phyloP scores from a whole-genome alignment of 2,888 invertebrate genomes.

The Chrysolina oricalcia region DNA sequence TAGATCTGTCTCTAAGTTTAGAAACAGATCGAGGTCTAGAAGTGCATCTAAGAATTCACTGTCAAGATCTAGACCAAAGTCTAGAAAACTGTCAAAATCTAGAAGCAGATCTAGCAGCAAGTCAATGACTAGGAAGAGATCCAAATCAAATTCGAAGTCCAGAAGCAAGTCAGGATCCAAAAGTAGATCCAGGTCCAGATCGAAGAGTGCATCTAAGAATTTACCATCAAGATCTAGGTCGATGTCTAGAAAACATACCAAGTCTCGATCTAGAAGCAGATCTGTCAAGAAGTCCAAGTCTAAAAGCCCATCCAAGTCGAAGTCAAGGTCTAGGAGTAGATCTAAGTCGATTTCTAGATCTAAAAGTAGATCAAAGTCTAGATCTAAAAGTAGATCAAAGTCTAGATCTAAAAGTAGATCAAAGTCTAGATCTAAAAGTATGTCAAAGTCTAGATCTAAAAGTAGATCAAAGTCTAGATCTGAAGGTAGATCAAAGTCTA shows the following conservation, averaged over 20 bases:
- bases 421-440: slow-evolving; percentile 54
- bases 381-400: slow-evolving; percentile 55
- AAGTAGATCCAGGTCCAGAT: neutral
- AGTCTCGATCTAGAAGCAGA: slow-evolving; percentile 47
- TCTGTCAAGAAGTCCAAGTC: slow-evolving; percentile 49
- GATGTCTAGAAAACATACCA: slow-evolving; percentile 55
- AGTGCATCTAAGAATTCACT: slow-evolving; percentile 65
- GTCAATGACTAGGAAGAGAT: slow-evolving; percentile 63
- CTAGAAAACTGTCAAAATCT: slow-evolving; percentile 64
- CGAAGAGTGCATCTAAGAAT: slow-evolving; percentile 41
- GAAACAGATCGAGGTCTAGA: slow-evolving; percentile 63
- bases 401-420: slow-evolving; percentile 56
- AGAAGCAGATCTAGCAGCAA: slow-evolving; percentile 54
- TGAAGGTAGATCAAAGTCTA: slow-evolving; percentile 55
- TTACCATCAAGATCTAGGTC: slow-evolving; percentile 58
- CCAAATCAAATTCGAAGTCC: slow-evolving; percentile 61
- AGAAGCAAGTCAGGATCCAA: slow-evolving; percentile 39
- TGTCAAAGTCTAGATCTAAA: slow-evolving; percentile 54
- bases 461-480: slow-evolving; percentile 51
- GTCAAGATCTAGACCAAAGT: slow-evolving; percentile 60
- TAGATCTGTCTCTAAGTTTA: slow-evolving; percentile 46
- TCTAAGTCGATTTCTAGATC: slow-evolving; percentile 48
- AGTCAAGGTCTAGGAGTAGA: slow-evolving; percentile 50
- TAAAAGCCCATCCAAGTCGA: slow-evolving; percentile 45
- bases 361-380: slow-evolving; percentile 52